Evolutionary conservation across 2,113 vertebrate genomes (phyloP), one percentile per base, ranked within the genome.

Genomic region (Mustela lutreola): DNA sequence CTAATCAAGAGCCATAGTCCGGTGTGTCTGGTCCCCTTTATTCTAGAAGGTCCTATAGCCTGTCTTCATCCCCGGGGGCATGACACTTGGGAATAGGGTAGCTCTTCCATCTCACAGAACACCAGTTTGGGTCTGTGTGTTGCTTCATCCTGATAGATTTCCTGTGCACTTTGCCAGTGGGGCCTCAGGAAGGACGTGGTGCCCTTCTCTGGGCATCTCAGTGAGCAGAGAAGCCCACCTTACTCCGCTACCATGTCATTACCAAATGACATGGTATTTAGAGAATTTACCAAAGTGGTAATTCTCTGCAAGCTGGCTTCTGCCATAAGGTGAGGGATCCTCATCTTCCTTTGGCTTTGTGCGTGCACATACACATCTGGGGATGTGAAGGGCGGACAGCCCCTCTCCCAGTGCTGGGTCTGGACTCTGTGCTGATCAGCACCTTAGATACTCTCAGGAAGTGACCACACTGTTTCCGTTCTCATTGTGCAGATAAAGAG

Each of bases 181-280:
- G 53, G 11, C 26, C 39, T 19, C 4, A 8, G 2, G 42, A 36
- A 6, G 4, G 33, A n/a, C 24, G 7, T 1, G 0, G 7, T 75
- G 18, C 4, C 56, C 36, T 60, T 70, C 67, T 33, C 63, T 1
- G 31, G 63, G 63, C 63, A 67, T 16, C 63, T 67, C 31, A 33
- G 63, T 6, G 15, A 26, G 21, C 42, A 19, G 9, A 60, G 58
- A 60, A 8, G 58, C 58, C 75, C 24, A 10, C 7, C 65, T 16
- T 24, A 33, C 31, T 60, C 63, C 18, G 18, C 21, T 7, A 45
- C 36, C 80, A 63, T 7, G 1, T 45, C 3, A 36, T 36, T 39
- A 39, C 39, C 39, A 39, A 39, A 39, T 39, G 39, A 39, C 39
- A 39, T 39, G 39, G 39, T 39, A 39, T 39, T 39, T 39, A 39